Base-by-base conservation (phyloP, 30 jellyfish, hydroid and myxozoan species). In the Aurelia sp. region DNA sequence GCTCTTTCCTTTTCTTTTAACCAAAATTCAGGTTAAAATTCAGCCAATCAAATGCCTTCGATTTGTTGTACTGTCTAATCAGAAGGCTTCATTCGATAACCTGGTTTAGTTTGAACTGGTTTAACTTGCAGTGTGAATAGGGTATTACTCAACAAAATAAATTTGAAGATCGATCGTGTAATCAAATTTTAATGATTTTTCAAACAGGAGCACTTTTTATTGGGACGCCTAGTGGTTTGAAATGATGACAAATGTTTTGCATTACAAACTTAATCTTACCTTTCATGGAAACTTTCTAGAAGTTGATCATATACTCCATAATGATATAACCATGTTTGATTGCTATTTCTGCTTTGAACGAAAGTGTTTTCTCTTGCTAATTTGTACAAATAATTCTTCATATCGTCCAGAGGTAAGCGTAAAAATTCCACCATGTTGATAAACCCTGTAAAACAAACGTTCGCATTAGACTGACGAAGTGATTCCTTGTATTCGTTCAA, bases 301-400 rank as follows among this genome's bases (percentile, higher is more conserved):
- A 92, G 85, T 24, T 91, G 73, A 59, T 65, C 68, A 41, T 87
- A 70, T 18, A 77, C 91, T 1, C 94, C 98, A 71, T 86, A 80
- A 74, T 87, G 93, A 97, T 97, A 92, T 5, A 92, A 68, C 94
- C 94, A 92, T 5, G 98, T 83, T 76, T 92, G 98, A 38, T 92
- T 87, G 84, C 98, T 92, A 33, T 78, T 66, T 35, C 98, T 67
- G 58, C 98, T 92, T 74, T 88, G 79, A 19, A 92, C 38, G 22
- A 69, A 51, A 8, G 98, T 95, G 41, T 81, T 86, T 27, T 70
- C 91, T 30, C 74, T 51, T 4, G 72, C 81, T 17, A 92, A 65
- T 60, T 71, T 78, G 72, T 61, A 60, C 52, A 86, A 73, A 74
- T 78, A 92, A 11, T 50, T 31, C 57, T 62, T 76, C 86, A 87